Base-by-base conservation (phyloP, 2,113 vertebrate genomes). In the Plotosus lineatus region DNA sequence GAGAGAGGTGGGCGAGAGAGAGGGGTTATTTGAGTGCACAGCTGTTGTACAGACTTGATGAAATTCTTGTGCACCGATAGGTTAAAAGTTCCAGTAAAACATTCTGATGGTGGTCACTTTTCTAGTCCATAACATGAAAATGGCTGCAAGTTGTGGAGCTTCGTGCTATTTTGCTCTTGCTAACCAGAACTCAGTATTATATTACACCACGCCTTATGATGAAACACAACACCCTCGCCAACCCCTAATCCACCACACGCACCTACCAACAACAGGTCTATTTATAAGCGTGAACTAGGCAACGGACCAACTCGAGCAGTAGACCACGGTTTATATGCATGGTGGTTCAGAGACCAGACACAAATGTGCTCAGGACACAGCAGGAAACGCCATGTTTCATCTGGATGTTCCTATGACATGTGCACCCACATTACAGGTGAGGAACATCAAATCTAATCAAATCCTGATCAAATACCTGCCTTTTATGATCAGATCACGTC, bases 251-350 rank as follows among this genome's bases (percentile, higher is more conserved):
- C 42, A n/a, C 65, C n/a, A n/a, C 50, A 36, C 50, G 42, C 66
- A 81, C 56, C 31, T n/a, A 58, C 61, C 23, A 50, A 60, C 12
- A 40, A 51, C 80, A 65, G 42, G 23, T 61, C 80, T 85, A 85
- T 85, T 82, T 77, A 46, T 71, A 85, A n/a, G 60, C 60, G 15
- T 63, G 36, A n/a, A 36, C 40, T 23, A 36, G 38, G 17, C 36
- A 40, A n/a, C 12, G 50, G 14, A 50, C 56, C 73, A 15, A 1
- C 40, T 33, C 3, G 51, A 2, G 36, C 38, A 44, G 23, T 11
- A 66, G 33, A 21, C 21, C 63, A 63, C 31, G 12, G 23, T 42
- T 78, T 53, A 60, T 31, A 38, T n/a, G n/a, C n/a, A n/a, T 74
- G 21, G 28, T 1, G 9, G 10, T 31, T 33, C 2, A 33, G 42